These are phyloP conservation scores for Orchesella cincta DNA, from an alignment of 1,140 invertebrate genomes.

Conservation along the genomic window DNA sequence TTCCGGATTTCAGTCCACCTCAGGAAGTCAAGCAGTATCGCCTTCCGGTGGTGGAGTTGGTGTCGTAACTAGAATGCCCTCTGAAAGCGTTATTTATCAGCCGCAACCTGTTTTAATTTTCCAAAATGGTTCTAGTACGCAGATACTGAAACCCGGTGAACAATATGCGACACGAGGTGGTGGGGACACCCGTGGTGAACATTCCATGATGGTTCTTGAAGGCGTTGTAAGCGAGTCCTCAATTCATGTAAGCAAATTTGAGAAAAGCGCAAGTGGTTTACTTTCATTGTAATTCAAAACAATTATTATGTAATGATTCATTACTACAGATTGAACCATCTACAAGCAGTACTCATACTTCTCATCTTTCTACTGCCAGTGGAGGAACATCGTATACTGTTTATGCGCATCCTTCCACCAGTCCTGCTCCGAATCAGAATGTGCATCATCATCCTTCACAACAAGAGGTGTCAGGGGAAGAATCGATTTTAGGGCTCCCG, in stretches of 20 bases:
- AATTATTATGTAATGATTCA: neutral
- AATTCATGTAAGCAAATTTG: neutral
- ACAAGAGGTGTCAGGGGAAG: neutral
- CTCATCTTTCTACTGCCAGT: neutral
- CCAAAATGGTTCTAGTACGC: neutral
- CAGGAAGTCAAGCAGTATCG: neutral
- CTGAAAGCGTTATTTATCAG: slow-evolving; percentile 8
- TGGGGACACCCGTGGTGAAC: neutral
- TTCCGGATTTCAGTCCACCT: neutral
- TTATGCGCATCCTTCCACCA: neutral
- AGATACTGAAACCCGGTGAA: neutral
- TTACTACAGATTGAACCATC: neutral
- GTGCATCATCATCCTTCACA: neutral
- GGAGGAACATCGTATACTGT: neutral
- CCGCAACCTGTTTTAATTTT: slow-evolving; percentile 9
- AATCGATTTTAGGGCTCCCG: neutral
- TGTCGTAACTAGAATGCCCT: neutral
- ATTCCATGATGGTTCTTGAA: neutral
- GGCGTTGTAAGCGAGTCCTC: neutral
- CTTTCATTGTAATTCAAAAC: too few species aligned
- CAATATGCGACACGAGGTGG: neutral
- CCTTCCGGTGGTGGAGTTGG: neutral
- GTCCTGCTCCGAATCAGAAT: neutral
- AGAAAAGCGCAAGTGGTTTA: too few species aligned
- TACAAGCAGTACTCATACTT: neutral